These are phyloP conservation scores for Microhierax caerulescens DNA, from an alignment of 2,797 vertebrate species.

Conservation along the genomic window DNA sequence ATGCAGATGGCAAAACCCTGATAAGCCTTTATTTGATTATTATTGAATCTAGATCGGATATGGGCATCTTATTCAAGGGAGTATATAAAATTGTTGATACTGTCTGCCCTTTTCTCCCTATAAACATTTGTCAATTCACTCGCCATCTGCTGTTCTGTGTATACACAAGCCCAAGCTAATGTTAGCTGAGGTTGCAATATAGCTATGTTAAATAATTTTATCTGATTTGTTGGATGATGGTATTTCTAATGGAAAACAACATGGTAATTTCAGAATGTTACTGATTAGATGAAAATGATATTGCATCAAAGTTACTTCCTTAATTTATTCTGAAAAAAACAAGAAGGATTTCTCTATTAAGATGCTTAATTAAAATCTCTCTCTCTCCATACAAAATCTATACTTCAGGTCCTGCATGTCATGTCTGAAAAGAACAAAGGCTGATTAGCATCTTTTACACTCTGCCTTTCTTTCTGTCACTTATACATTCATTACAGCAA, in stretches of 20 bases:
- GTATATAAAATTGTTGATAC: constrained; percentile 2
- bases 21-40: not conserved
- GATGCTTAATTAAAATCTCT: constrained; percentile 80
- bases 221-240: constrained; percentile 78
- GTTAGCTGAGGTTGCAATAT: constrained; percentile 68
- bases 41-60: not conserved
- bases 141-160: not conserved
- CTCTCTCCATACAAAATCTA: constrained; percentile 39
- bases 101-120: not conserved
- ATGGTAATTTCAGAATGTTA: constrained; percentile 81
- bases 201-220: constrained; percentile 66
- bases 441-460: constrained; percentile 56
- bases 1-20: not conserved
- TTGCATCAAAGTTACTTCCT: constrained; percentile 80
- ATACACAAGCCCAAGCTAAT: constrained; percentile 19
- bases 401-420: constrained; percentile 63
- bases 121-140: constrained; percentile 22
- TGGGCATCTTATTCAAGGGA: not conserved
- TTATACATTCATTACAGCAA: constrained; percentile 1
- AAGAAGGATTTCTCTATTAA: constrained; percentile 76
- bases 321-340: constrained; percentile 81
- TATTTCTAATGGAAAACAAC: constrained; percentile 80
- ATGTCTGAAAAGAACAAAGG: constrained; percentile 67
- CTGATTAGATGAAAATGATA: constrained; percentile 84
- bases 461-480: constrained; percentile 39